Percentiles rank a stretch among this genome's conserved stretches.
Conservation (phyloP, 2,888 invertebrate species). For the Drosophila neoperkinsi region DNA sequence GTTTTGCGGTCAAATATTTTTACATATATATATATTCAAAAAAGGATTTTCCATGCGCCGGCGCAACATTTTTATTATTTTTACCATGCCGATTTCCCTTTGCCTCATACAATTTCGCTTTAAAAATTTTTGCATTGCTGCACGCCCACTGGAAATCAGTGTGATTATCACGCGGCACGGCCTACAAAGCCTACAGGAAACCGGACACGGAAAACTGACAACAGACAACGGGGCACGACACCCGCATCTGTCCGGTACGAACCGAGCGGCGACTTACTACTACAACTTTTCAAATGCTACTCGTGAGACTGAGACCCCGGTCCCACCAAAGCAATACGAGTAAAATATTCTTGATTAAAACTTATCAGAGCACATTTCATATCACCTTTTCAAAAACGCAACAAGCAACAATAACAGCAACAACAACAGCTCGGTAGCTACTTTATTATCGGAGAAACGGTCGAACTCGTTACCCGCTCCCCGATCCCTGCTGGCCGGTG, state of each 20-base stretch:
- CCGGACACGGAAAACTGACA: slow-evolving; percentile 13
- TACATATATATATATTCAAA: slow-evolving; percentile 42
- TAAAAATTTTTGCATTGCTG: slow-evolving; percentile 38
- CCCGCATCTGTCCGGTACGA: slow-evolving; percentile 54
- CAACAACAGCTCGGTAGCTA: slow-evolving; percentile 53
- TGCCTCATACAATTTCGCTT: slow-evolving; percentile 22
- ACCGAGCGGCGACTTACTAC: slow-evolving; percentile 75
- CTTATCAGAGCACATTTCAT: slow-evolving; percentile 82
- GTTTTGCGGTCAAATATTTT: slow-evolving; percentile 70
- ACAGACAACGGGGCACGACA: slow-evolving; percentile 28
- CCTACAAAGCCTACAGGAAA: slow-evolving; percentile 51
- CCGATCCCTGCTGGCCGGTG: slow-evolving; percentile 29
- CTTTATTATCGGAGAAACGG: slow-evolving; percentile 73
- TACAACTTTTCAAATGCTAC: slow-evolving; percentile 81
- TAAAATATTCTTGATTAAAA: slow-evolving; percentile 82
- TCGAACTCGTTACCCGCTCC: slow-evolving; percentile 71
- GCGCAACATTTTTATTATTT: slow-evolving; percentile 55
- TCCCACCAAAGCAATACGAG: slow-evolving; percentile 76
- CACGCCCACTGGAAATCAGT: slow-evolving; percentile 42
- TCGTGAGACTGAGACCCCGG: slow-evolving; percentile 68
- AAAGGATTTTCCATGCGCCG: slow-evolving; percentile 75
- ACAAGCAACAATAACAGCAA: slow-evolving; percentile 55
- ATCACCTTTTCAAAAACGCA: slow-evolving; percentile 82
- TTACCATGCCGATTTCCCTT: slow-evolving; percentile 1
- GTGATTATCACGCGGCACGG: slow-evolving; percentile 64